Evolutionary conservation across 2,113 vertebrate species (phyloP).

Genomic region (Sisor rabdophorus): DNA sequence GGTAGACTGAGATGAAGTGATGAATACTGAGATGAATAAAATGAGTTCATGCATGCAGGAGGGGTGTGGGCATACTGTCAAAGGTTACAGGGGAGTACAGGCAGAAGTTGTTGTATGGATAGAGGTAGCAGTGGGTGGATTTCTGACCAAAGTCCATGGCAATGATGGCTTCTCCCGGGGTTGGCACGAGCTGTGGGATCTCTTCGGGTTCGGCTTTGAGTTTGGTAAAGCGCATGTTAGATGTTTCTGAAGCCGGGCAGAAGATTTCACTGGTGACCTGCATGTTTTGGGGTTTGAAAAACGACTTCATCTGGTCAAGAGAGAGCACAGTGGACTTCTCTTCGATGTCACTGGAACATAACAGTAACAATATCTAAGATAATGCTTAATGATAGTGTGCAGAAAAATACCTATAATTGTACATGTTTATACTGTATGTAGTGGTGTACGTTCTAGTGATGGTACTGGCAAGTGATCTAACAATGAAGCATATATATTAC

Average conservation of each 20-base stretch:
- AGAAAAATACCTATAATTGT: background rate
- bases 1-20: conserved; percentile 36
- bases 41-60: conserved; percentile 48
- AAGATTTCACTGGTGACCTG: conserved; percentile 65
- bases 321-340: conserved; percentile 88
- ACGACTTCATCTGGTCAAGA: conserved; percentile 88
- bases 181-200: conserved; percentile 86
- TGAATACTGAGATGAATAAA: background rate
- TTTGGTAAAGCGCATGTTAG: conserved; percentile 79
- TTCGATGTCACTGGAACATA: conserved; percentile 80
- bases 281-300: conserved; percentile 82
- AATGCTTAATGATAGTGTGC: background rate
- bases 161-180: conserved; percentile 86
- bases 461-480: too few relatives aligned
- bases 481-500: conserved; percentile 57
- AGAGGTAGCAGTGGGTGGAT: conserved; percentile 40
- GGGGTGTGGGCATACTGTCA: conserved; percentile 36
- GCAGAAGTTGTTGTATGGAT: conserved; percentile 66
- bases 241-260: conserved; percentile 61
- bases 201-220: conserved; percentile 94
- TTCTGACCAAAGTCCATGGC: conserved; percentile 89
- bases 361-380: background rate
- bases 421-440: background rate
- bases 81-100: conserved; percentile 64
- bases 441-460: background rate